Evolutionary conservation across 2,888 invertebrate species (phyloP).

Genomic region (Clunio marinus): DNA sequence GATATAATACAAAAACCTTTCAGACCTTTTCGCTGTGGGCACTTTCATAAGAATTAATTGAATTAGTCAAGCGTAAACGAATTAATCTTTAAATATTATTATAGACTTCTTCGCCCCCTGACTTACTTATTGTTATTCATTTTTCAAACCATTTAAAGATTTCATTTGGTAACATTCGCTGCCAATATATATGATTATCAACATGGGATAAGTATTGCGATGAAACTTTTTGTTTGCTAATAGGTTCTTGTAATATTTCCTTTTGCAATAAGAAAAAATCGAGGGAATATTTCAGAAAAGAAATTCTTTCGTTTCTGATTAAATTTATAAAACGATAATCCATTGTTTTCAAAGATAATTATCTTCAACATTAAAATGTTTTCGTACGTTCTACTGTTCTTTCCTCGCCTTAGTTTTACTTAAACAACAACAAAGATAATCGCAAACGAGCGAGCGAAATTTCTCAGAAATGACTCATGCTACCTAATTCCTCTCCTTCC

Average conservation of each 20-base stretch:
- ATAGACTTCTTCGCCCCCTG: constrained; percentile 16
- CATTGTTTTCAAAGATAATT: constrained; percentile 38
- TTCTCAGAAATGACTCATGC: constrained; percentile 37
- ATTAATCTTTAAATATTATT: constrained; percentile 40
- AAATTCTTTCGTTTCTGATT: constrained; percentile 31
- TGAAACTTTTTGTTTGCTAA: not conserved
- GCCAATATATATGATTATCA: not conserved
- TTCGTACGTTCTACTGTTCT: not conserved
- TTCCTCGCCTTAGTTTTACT: not conserved
- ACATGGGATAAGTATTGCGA: not conserved
- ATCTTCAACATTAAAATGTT: constrained; percentile 37
- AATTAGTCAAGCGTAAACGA: constrained; percentile 40
- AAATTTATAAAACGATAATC: constrained; percentile 39
- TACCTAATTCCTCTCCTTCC: constrained; percentile 12
- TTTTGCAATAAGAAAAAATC: not conserved
- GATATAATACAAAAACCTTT: constrained; percentile 28
- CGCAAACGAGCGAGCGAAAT: constrained; percentile 34
- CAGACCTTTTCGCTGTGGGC: constrained; percentile 39
- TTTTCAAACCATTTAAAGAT: not conserved
- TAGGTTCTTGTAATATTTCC: too few species aligned
- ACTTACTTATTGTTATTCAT: not conserved
- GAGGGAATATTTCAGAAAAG: not conserved
- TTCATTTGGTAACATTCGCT: not conserved
- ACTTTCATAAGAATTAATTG: constrained; percentile 40
- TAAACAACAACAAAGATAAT: constrained; percentile 38